A percentile compares a stretch with the other conserved stretches of the same genome.
Evolutionary conservation across 1,140 invertebrate species (phyloP).

Genomic region (Cydia pomonella): DNA sequence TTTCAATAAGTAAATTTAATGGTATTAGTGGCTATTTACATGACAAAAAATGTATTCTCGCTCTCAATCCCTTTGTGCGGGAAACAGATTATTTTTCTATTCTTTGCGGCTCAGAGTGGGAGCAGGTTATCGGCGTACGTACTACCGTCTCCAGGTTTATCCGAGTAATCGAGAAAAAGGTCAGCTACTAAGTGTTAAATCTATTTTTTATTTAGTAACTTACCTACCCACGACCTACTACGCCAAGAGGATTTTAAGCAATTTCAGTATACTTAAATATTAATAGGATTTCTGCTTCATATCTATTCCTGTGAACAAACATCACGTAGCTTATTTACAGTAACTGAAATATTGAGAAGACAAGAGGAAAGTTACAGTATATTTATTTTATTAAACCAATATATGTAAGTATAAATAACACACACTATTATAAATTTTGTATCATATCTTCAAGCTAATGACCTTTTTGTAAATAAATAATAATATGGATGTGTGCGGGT

Average conservation of each 20-base stretch:
- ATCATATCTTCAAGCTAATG: no score
- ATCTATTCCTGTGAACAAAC: no score
- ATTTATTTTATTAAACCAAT: no score
- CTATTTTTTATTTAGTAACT: slow-evolving; percentile 29
- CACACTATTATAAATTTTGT: no score
- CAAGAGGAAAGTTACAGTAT: no score
- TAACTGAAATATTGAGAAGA: no score
- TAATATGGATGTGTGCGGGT: no score
- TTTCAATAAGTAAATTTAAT: not conserved
- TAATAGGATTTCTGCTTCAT: not conserved
- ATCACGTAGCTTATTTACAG: no score
- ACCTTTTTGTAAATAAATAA: no score
- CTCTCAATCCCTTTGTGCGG: slow-evolving; percentile 10
- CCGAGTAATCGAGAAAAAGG: slow-evolving; percentile 18
- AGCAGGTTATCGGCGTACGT: slow-evolving; percentile 23
- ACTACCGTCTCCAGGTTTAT: slow-evolving; percentile 19
- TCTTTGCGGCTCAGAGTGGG: slow-evolving; percentile 15
- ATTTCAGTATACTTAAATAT: not conserved
- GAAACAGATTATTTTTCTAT: slow-evolving; percentile 30
- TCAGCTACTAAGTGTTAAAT: slow-evolving; percentile 29
- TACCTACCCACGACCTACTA: not conserved
- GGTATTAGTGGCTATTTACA: not conserved
- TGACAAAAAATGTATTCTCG: not conserved
- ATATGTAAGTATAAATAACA: no score
- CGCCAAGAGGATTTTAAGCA: not conserved